Evolutionary conservation across 2,888 invertebrate genomes (phyloP), one percentile per base, ranked within the genome.

Genomic region (Nomada fucata): DNA sequence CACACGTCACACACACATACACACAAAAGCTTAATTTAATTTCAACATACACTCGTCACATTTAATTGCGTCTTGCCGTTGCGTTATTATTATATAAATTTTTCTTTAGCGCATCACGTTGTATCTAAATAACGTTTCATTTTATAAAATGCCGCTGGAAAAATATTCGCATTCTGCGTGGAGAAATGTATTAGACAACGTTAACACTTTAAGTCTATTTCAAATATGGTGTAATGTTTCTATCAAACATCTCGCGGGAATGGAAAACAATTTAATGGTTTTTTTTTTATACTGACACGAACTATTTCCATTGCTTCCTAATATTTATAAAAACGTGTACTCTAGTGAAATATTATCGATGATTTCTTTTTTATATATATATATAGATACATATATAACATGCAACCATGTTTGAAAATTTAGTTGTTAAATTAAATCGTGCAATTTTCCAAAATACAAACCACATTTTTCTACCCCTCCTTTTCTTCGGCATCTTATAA

Each of bases 11-110:
- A 10, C 42, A 23, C 55, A 42, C 13, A 55, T 36, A 55, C 18
- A 42, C 57, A 72, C 64, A 78, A 79, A 78, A 86, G 79, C 77
- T 81, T 84, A 87, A 82, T 86, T 85, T 76, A 68, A 81, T 79
- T 63, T 73, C 75, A 78, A 76, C 63, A 26, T 55, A 67, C 57
- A 36, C 80, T 77, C 57, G 61, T 83, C 65, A 72, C 79, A 63
- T 82, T 65, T 83, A 74, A 68, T 85, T 86, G 78, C 79, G 82
- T 82, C 86, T 88, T 88, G 77, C 80, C 85, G 79, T 85, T 87
- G 68, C 74, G 71, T 81, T 83, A 57, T 76, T 79, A 59, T 83
- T 74, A 70, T 69, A 57, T 63, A 65, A 69, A 83, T 57, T 85
- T 77, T 85, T 65, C 77, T 83, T 86, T 85, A 79, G 44, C 73